Percentiles rank a stretch among this genome's conserved stretches.
Conservation (phyloP, 2,113 vertebrate species). For the Ptyas mucosa region DNA sequence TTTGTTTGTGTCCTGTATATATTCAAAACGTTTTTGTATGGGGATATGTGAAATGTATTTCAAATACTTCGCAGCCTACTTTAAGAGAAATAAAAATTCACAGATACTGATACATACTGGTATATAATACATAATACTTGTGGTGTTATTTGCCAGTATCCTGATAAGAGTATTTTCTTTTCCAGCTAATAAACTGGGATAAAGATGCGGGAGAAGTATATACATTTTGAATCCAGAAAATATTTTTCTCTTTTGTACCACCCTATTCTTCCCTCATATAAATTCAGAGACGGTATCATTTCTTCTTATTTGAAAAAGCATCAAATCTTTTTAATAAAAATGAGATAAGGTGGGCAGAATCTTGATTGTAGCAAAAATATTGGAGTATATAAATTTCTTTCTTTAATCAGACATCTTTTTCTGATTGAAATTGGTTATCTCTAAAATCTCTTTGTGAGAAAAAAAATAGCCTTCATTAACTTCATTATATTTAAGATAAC, state of each 20-base stretch:
- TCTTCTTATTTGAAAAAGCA: background rate
- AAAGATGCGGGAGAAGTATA: background rate
- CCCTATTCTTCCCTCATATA: background rate
- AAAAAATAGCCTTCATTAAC: background rate
- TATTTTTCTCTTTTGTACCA: background rate
- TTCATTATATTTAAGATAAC: constrained; percentile 15
- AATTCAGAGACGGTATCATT: background rate
- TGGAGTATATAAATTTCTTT: background rate
- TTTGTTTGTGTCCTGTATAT: background rate
- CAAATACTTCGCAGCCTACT: background rate
- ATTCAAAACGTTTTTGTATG: background rate
- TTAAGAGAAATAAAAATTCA: background rate
- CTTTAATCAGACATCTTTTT: background rate
- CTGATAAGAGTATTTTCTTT: background rate
- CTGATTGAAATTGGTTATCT: background rate
- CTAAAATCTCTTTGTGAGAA: background rate
- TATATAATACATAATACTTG: background rate
- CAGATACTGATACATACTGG: too few species aligned
- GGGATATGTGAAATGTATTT: background rate
- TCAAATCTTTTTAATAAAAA: background rate
- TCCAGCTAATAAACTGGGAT: background rate
- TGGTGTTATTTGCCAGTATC: background rate
- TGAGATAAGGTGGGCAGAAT: background rate
- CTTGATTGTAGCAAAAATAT: background rate
- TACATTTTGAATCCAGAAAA: background rate